phyloP scores from a whole-genome alignment of 2,888 invertebrate genomes.

The Drosophila siamana region DNA sequence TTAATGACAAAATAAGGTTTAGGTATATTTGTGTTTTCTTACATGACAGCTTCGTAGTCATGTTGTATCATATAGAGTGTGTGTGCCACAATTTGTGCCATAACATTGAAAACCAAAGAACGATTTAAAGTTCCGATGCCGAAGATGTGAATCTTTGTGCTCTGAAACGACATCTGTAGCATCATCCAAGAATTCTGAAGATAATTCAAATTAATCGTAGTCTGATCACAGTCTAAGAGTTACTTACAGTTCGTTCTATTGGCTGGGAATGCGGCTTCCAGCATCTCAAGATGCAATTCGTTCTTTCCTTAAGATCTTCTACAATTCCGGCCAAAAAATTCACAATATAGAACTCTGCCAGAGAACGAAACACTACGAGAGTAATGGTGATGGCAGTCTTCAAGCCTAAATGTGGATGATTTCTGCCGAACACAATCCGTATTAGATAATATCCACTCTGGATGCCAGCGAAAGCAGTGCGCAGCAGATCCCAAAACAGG shows the following conservation, averaged over 20 bases:
- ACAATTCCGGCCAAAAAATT: conserved; percentile 3
- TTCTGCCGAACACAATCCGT: conserved; percentile 20
- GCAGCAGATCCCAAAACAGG: conserved; percentile 13
- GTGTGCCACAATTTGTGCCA: conserved; percentile 8
- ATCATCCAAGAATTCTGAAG: conserved; percentile 1
- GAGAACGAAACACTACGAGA: background rate
- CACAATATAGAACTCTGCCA: conserved; percentile 24
- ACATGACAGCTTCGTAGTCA: conserved; percentile 18
- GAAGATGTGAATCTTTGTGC: conserved; percentile 20
- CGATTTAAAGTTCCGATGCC: conserved; percentile 6
- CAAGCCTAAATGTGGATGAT: background rate
- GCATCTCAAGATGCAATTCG: conserved; percentile 2
- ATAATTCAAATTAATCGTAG: background rate
- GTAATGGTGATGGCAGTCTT: background rate
- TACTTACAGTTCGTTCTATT: conserved; percentile 10
- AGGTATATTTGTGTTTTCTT: background rate
- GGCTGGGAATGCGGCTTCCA: background rate
- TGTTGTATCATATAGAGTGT: conserved; percentile 25
- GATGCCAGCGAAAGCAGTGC: background rate
- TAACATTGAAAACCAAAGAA: background rate
- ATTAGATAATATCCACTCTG: conserved; percentile 24
- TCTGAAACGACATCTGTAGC: conserved; percentile 8
- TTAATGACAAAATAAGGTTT: too few relatives aligned
- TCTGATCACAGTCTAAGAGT: conserved; percentile 1
- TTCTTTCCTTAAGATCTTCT: background rate